Base-by-base conservation (phyloP, 2,113 vertebrate species). In the Aegithalos caudatus region DNA sequence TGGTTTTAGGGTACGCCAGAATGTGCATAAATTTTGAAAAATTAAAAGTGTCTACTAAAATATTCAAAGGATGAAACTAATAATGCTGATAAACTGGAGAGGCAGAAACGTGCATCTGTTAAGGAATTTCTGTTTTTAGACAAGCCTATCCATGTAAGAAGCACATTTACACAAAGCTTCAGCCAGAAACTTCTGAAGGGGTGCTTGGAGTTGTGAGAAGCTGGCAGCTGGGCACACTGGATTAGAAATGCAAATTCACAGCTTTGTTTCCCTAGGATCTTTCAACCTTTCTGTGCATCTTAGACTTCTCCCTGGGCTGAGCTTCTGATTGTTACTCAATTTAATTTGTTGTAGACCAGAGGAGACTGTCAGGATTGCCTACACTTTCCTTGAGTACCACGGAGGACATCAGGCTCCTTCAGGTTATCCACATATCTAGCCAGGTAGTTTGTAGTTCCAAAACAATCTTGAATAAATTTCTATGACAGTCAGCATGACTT, bases 361-460 rank as follows among this genome's bases (percentile, higher is more conserved):
- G 40, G 7, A 79, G 23, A 22, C 4, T 47, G 7, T 7, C 23
- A 12, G 27, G 24, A 31, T 53, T 45, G 24, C 15, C 17, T 47
- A 4, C 4, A 27, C 13, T 74, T 38, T 58, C 12, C 44, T 83
- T 29, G 3, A 6, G 13, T 22, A 7, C 14, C 16, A 9, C 14
- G 56, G 33, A 86, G 11, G n/a, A 33, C n/a, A 48, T 40, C 9
- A 66, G 40, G 14, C 11, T 78, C 64, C 53, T 54, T 61, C 54
- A 25, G 20, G 21, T 69, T 28, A 35, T 20, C 27, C 14, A 10
- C 4, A 0, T 40, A 42, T 33, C 1, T 5, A 65, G 10, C 4
- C n/a, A 47, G 24, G 60, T 14, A 7, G 3, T 48, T 84, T 78
- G 5, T 22, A 22, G 21, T 23, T 65, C 21, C 37, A 56, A 86